Percentiles rank a stretch among this genome's conserved stretches.
Evolutionary conservation across 2,888 invertebrate species (phyloP).

Genomic region (Protodeltote pygarga): DNA sequence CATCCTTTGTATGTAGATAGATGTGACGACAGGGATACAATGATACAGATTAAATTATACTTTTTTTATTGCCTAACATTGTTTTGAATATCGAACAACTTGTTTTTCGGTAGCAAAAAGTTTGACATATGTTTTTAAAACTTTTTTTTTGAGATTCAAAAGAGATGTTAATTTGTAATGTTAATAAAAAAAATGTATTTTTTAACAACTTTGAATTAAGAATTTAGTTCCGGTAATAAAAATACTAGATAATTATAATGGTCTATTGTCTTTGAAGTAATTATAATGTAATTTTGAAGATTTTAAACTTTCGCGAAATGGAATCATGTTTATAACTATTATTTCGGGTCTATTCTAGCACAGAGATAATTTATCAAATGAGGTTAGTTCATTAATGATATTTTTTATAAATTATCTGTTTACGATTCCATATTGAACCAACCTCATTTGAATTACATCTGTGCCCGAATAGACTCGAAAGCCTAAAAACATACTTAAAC

Average conservation of each 20-base stretch:
- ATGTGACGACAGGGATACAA: constrained; percentile 61
- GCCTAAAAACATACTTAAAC: too few relatives aligned
- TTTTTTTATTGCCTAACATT: constrained; percentile 48
- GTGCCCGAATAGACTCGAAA: too few relatives aligned
- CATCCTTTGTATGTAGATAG: constrained; percentile 67
- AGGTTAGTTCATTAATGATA: too few relatives aligned
- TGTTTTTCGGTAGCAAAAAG: constrained; percentile 28
- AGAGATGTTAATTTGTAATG: constrained; percentile 4
- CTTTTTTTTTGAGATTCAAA: constrained; percentile 6
- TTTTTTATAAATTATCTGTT: too few relatives aligned
- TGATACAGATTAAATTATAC: constrained; percentile 36
- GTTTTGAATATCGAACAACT: constrained; percentile 34
- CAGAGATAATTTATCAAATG: too few relatives aligned
- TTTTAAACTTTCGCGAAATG: too few relatives aligned
- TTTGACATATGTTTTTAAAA: constrained; percentile 32
- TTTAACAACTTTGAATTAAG: too few relatives aligned
- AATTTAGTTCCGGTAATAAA: constrained; percentile 4
- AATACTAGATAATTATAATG: neutral
- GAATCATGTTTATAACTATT: too few relatives aligned
- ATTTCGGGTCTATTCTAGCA: too few relatives aligned
- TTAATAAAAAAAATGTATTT: constrained; percentile 5
- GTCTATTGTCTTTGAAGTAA: neutral
- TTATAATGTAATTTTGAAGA: neutral
- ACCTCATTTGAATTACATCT: too few relatives aligned
- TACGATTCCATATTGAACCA: too few relatives aligned